These are phyloP conservation scores for Neoscelio sp. DNA, from an alignment of 2,888 invertebrate species.

Conservation along the genomic window DNA sequence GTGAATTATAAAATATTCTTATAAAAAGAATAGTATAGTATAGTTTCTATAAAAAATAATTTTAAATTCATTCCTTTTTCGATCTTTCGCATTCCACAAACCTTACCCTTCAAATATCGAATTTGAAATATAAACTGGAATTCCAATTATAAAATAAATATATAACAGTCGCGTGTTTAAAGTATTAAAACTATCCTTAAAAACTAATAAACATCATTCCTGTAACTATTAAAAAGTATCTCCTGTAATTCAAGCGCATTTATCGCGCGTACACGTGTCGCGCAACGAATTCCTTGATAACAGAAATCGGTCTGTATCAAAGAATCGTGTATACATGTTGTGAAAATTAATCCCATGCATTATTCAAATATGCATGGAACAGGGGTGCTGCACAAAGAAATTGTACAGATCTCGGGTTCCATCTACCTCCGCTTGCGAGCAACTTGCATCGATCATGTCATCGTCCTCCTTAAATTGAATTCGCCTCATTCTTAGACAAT, in stretches of 20 bases:
- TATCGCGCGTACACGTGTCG: slow-evolving; percentile 41
- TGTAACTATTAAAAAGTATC: slow-evolving; percentile 31
- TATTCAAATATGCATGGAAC: slow-evolving; percentile 57
- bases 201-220: slow-evolving; percentile 45
- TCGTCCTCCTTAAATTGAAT: no score
- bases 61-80: no score
- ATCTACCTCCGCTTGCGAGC: slow-evolving; percentile 3
- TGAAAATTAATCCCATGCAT: slow-evolving; percentile 61
- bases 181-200: no score
- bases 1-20: no score
- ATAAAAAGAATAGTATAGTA: no score
- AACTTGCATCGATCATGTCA: background rate
- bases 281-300: slow-evolving; percentile 52
- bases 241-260: slow-evolving; percentile 20
- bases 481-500: slow-evolving; percentile 18
- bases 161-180: slow-evolving; percentile 29
- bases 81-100: no score
- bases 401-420: slow-evolving; percentile 10
- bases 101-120: no score
- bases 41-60: no score
- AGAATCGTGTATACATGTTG: slow-evolving; percentile 56
- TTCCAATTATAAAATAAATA: no score
- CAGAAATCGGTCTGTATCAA: slow-evolving; percentile 36
- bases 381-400: slow-evolving; percentile 36
- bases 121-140: no score